phyloP scores from a whole-genome alignment of 1,140 invertebrate species.

The Rhagoletis zephyria region DNA sequence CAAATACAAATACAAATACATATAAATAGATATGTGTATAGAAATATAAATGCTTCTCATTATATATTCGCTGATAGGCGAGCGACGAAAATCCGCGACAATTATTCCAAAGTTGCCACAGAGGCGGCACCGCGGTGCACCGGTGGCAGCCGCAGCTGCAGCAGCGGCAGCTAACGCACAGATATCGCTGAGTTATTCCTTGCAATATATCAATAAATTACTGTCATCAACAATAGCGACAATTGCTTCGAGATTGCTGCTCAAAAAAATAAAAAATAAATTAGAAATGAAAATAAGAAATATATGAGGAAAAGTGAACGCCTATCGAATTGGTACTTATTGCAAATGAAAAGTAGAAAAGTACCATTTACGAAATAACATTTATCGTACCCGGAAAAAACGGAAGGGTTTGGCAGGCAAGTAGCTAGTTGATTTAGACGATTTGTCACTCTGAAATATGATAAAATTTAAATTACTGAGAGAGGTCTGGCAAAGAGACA shows the following conservation, averaged over 20 bases:
- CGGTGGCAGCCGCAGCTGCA: background rate
- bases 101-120: conserved; percentile 39
- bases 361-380: conserved; percentile 16
- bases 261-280: background rate
- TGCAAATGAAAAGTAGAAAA: conserved; percentile 15
- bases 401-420: no score
- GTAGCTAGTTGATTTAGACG: no score
- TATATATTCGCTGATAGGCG: conserved; percentile 50
- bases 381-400: conserved; percentile 39
- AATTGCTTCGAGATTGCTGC: conserved; percentile 32
- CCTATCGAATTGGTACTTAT: conserved; percentile 35
- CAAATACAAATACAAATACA: no score
- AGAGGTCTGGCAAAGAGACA: no score
- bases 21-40: background rate
- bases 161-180: background rate
- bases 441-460: no score
- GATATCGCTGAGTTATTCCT: conserved; percentile 55
- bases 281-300: background rate
- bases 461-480: no score
- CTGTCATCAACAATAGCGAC: conserved; percentile 37
- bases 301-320: background rate
- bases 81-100: conserved; percentile 39
- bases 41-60: conserved; percentile 39
- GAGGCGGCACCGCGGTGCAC: no score
- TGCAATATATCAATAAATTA: conserved; percentile 57